Conservation (phyloP, 2,113 vertebrate genomes). For the Mobula hypostoma region DNA sequence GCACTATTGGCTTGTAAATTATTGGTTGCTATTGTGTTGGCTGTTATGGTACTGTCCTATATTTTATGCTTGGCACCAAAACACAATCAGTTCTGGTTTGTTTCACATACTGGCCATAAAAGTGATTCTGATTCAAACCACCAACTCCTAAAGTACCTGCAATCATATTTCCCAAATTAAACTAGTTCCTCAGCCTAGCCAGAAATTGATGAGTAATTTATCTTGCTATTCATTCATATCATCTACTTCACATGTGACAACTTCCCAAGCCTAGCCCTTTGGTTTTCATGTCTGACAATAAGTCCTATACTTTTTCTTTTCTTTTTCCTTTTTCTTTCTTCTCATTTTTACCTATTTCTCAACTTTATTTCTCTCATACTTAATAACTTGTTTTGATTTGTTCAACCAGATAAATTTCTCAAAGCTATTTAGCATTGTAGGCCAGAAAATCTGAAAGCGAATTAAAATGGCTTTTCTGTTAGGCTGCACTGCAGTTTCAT, state of each 20-base stretch:
- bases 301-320: background rate
- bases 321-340: background rate
- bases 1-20: no score
- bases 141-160: background rate
- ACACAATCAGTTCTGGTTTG: no score
- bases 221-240: background rate
- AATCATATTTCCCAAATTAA: background rate
- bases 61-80: no score
- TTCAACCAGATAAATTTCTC: background rate
- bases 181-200: background rate
- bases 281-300: background rate
- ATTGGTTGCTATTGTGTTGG: no score
- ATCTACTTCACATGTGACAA: background rate
- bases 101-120: background rate
- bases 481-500: background rate
- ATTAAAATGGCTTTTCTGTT: background rate
- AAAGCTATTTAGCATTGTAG: background rate
- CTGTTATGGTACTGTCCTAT: no score
- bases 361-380: background rate
- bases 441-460: background rate
- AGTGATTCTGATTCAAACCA: no score
- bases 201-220: background rate
- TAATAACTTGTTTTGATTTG: background rate
- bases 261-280: background rate
- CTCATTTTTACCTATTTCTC: background rate